A percentile compares a stretch with the other conserved stretches of the same genome.
Conservation (phyloP, 2,113 vertebrate genomes). For the Limanda limanda region DNA sequence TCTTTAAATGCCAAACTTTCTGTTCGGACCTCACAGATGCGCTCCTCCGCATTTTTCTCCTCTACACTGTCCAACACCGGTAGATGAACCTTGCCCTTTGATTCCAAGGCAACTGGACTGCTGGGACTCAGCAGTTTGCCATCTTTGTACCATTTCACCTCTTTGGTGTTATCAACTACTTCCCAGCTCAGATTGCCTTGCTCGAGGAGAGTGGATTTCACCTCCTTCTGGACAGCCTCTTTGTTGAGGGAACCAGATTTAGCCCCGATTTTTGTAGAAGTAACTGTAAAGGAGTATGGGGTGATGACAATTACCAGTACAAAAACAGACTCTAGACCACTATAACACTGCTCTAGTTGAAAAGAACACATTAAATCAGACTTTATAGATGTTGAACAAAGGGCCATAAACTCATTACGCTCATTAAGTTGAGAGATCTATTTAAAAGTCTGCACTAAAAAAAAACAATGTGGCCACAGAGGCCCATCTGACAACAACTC, state of each 20-base stretch:
- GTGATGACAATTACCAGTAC: not conserved
- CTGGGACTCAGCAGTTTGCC: constrained; percentile 79
- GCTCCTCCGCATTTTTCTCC: constrained; percentile 86
- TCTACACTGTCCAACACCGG: constrained; percentile 82
- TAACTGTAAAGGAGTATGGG: not conserved
- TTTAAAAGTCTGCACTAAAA: not conserved
- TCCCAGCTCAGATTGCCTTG: constrained; percentile 81
- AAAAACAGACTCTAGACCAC: not conserved
- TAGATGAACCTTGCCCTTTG: constrained; percentile 74
- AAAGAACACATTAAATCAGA: not conserved
- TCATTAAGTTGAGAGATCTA: not conserved
- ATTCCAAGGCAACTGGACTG: constrained; percentile 75
- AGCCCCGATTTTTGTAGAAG: not conserved
- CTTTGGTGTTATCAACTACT: constrained; percentile 75
- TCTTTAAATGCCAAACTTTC: constrained; percentile 77
- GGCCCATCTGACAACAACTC: no score
- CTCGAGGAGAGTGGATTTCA: constrained; percentile 71
- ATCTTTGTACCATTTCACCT: constrained; percentile 89
- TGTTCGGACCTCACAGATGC: constrained; percentile 80
- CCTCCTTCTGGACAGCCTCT: constrained; percentile 81
- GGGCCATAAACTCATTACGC: not conserved
- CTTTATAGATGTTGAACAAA: not conserved
- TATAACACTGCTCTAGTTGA: not conserved
- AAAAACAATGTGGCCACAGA: not conserved
- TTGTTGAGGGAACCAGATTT: constrained; percentile 75